phyloP scores from a whole-genome alignment of 2,113 vertebrate genomes.

The Macroglossus sobrinus region DNA sequence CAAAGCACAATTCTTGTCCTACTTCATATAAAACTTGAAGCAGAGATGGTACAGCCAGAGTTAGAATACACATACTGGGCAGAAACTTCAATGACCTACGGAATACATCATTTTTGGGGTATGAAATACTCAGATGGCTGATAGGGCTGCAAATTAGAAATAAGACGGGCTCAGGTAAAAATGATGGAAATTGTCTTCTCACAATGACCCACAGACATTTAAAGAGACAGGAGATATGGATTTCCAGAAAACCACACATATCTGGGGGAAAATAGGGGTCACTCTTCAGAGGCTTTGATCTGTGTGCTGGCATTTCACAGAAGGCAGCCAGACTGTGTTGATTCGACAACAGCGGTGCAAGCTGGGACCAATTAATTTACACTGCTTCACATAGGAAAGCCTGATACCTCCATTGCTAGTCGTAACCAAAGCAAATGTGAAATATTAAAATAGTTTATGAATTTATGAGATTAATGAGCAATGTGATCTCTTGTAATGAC shows the following conservation, averaged over 20 bases:
- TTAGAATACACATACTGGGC: neutral
- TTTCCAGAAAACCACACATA: constrained; percentile 51
- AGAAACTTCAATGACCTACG: neutral
- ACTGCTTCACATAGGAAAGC: neutral
- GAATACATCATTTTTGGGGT: neutral
- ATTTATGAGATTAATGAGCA: neutral
- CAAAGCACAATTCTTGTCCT: neutral
- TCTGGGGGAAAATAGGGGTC: neutral
- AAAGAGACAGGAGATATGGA: neutral
- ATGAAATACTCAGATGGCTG: neutral
- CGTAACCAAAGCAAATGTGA: constrained; percentile 14
- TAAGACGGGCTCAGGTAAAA: neutral
- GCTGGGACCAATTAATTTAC: constrained; percentile 60
- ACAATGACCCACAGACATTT: constrained; percentile 26
- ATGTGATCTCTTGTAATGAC: neutral
- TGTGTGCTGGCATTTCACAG: constrained; percentile 64
- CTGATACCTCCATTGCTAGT: neutral
- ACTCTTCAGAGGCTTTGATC: constrained; percentile 61
- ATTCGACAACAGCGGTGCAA: constrained; percentile 54
- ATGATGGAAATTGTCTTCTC: neutral
- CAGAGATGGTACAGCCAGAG: neutral
- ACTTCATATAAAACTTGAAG: neutral
- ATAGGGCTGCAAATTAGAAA: neutral
- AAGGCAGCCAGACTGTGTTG: constrained; percentile 56
- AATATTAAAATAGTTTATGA: neutral